Conservation (phyloP, 2,888 invertebrate genomes). For the Phortica magna region DNA sequence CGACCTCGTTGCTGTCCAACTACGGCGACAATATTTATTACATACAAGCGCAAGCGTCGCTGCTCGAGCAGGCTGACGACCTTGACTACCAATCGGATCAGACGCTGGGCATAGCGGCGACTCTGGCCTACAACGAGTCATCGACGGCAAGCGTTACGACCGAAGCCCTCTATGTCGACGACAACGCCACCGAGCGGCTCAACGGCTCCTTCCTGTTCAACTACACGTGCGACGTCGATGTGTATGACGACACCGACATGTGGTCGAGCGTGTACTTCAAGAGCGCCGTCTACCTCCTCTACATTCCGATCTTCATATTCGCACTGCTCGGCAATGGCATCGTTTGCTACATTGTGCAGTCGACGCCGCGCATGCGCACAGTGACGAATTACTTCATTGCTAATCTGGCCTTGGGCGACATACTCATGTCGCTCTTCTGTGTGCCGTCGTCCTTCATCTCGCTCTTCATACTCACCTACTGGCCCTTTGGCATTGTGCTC, state of each 20-base stretch:
- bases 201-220: conserved; percentile 57
- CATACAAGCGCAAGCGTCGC: conserved; percentile 60
- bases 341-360: conserved; percentile 92
- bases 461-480: conserved; percentile 87
- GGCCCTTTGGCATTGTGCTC: conserved; percentile 91
- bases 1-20: conserved; percentile 1
- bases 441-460: conserved; percentile 94
- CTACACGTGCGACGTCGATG: conserved; percentile 65
- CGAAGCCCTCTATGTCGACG: conserved; percentile 9
- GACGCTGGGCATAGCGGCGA: neutral
- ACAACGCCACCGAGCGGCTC: conserved; percentile 36
- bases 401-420: conserved; percentile 92
- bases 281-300: conserved; percentile 84
- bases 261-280: conserved; percentile 81
- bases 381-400: conserved; percentile 96
- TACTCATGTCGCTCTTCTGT: conserved; percentile 93
- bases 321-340: conserved; percentile 87
- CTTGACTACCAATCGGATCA: conserved; percentile 55
- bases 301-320: conserved; percentile 84
- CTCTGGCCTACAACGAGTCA: conserved; percentile 49
- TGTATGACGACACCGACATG: conserved; percentile 57
- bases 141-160: conserved; percentile 35
- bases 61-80: conserved; percentile 47
- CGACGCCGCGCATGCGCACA: conserved; percentile 91
- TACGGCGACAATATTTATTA: conserved; percentile 59